phyloP scores from a whole-genome alignment of 2,797 vertebrate genomes.

The Acropternis orthonyx region DNA sequence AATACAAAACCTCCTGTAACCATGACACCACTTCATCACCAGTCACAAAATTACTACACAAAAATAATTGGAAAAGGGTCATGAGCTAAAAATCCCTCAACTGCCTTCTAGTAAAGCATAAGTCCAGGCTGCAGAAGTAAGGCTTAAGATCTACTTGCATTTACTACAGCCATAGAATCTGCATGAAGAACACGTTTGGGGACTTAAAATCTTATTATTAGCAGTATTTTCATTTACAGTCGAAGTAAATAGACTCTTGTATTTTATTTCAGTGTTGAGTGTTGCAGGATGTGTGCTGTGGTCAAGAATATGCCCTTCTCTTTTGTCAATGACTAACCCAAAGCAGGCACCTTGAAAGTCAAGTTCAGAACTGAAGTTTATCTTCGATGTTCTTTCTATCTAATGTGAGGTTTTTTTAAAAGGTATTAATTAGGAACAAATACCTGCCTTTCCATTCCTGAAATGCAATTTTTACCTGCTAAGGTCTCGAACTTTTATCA shows the following conservation, averaged over 20 bases:
- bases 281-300: not conserved
- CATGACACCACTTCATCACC: not conserved
- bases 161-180: not conserved
- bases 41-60: not conserved
- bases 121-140: not conserved
- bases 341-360: not conserved
- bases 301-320: not conserved
- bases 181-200: not conserved
- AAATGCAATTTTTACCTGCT: not conserved
- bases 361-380: not conserved
- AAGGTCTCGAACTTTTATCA: not conserved
- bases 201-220: not conserved
- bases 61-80: not conserved
- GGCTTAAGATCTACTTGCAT: not conserved
- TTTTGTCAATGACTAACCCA: not conserved
- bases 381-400: not conserved
- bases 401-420: not conserved
- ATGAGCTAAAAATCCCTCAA: not conserved
- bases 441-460: not conserved
- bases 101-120: not conserved
- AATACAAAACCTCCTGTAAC: not conserved
- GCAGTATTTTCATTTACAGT: not conserved
- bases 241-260: not conserved
- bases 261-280: not conserved
- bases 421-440: not conserved